These are phyloP conservation scores for Glyphotaelius pellucidus DNA, from an alignment of 2,888 invertebrate genomes.

Conservation along the genomic window DNA sequence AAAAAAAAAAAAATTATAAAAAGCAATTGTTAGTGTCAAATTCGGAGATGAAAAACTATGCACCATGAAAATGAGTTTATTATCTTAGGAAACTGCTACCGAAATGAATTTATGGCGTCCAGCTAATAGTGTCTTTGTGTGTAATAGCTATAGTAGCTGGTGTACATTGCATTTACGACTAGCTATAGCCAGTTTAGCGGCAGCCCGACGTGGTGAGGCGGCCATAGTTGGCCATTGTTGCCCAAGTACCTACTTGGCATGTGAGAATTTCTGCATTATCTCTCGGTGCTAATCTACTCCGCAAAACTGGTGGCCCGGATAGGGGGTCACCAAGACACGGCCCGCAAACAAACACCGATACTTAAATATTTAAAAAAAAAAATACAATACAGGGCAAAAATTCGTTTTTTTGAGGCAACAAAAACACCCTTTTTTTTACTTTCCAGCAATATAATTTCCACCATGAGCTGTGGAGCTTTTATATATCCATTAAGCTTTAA, in stretches of 20 bases:
- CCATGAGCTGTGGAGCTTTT: neutral
- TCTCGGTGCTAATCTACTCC: slow-evolving; percentile 20
- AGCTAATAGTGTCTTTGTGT: neutral
- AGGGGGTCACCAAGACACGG: neutral
- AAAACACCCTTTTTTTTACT: neutral
- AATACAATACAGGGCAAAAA: too few relatives aligned
- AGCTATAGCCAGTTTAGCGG: neutral
- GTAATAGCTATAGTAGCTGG: neutral
- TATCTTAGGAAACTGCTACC: slow-evolving; percentile 21
- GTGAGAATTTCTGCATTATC: slow-evolving; percentile 22
- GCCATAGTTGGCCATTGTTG: slow-evolving; percentile 26
- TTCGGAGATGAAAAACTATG: neutral
- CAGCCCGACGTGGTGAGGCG: neutral
- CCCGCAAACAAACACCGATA: neutral
- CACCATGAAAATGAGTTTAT: neutral
- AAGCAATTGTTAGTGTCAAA: neutral
- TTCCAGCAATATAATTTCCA: neutral
- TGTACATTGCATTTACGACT: neutral
- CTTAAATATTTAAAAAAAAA: neutral
- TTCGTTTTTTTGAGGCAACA: neutral
- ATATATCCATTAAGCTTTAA: neutral
- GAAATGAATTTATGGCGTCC: slow-evolving; percentile 10
- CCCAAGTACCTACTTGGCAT: neutral
- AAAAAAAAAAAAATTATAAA: too few relatives aligned
- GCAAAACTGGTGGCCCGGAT: neutral